A percentile compares a stretch with the other conserved stretches of the same genome.
phyloP scores from a whole-genome alignment of 2,113 vertebrate species.

The Pedionomus torquatus region DNA sequence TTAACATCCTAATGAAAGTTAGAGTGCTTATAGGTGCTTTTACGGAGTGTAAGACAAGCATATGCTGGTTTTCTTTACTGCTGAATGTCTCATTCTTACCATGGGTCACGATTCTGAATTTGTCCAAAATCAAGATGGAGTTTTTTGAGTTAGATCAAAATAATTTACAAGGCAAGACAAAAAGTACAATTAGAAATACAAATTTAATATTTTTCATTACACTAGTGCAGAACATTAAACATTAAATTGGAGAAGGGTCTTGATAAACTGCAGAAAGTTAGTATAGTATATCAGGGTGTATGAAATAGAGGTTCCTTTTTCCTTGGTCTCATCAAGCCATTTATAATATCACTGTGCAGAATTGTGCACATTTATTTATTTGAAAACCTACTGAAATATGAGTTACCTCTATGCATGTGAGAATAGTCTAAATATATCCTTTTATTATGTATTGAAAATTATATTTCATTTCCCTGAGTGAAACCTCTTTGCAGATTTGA shows the following conservation, averaged over 20 bases:
- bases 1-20: not conserved
- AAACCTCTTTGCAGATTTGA: not conserved
- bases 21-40: not conserved
- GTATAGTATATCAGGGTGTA: not conserved
- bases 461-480: not conserved
- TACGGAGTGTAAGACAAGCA: not conserved
- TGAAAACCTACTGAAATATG: not conserved
- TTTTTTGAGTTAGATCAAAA: not conserved
- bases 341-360: not conserved
- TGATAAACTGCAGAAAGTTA: constrained; percentile 2
- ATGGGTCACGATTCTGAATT: not conserved
- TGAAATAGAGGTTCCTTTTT: not conserved
- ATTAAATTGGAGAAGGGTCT: not conserved
- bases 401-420: not conserved
- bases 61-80: not conserved
- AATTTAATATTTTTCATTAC: not conserved
- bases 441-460: not conserved
- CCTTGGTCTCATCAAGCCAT: not conserved
- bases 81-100: not conserved
- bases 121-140: not conserved
- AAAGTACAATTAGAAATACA: not conserved
- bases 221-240: not conserved
- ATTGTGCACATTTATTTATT: constrained; percentile 1
- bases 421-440: not conserved
- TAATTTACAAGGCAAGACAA: not conserved